Percentiles rank a stretch among this genome's conserved stretches.
These are phyloP conservation scores for Parnassius glacialis DNA, from an alignment of 2,888 invertebrate species.

Conservation along the genomic window DNA sequence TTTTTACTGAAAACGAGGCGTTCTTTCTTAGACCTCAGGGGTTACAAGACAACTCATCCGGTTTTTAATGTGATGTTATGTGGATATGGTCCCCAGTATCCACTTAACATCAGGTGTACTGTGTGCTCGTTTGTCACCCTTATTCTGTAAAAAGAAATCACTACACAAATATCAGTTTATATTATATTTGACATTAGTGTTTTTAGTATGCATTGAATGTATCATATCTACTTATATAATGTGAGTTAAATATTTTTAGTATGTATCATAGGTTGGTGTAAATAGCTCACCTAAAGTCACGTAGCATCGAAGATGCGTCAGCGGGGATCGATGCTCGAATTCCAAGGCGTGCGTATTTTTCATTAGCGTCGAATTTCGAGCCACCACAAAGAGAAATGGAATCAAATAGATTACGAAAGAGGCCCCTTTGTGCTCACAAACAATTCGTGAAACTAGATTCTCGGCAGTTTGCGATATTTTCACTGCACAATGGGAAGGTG, in stretches of 20 bases:
- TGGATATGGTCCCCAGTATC: too few relatives aligned
- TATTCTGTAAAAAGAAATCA: too few relatives aligned
- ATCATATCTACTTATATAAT: not conserved
- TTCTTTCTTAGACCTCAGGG: too few relatives aligned
- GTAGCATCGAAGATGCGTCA: constrained; percentile 65
- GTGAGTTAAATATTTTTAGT: not conserved
- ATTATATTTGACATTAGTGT: not conserved
- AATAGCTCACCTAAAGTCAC: constrained; percentile 46
- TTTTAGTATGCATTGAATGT: not conserved
- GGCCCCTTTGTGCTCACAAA: constrained; percentile 26
- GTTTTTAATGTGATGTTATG: too few relatives aligned
- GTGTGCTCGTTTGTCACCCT: too few relatives aligned
- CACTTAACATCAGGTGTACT: too few relatives aligned
- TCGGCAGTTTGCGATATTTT: constrained; percentile 25
- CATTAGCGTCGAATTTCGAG: constrained; percentile 52
- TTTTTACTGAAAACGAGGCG: too few relatives aligned
- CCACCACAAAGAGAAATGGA: constrained; percentile 32
- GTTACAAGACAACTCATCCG: too few relatives aligned
- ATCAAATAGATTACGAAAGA: constrained; percentile 30
- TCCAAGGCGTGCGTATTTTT: constrained; percentile 72
- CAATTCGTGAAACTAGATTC: constrained; percentile 29
- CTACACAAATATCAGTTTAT: not conserved
- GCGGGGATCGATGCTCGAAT: constrained; percentile 64
- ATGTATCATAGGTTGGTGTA: constrained; percentile 33
- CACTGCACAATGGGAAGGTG: constrained; percentile 10